Evolutionary conservation across 2,113 vertebrate genomes (phyloP), one percentile per base, ranked within the genome.

Genomic region (Gulo gulo): DNA sequence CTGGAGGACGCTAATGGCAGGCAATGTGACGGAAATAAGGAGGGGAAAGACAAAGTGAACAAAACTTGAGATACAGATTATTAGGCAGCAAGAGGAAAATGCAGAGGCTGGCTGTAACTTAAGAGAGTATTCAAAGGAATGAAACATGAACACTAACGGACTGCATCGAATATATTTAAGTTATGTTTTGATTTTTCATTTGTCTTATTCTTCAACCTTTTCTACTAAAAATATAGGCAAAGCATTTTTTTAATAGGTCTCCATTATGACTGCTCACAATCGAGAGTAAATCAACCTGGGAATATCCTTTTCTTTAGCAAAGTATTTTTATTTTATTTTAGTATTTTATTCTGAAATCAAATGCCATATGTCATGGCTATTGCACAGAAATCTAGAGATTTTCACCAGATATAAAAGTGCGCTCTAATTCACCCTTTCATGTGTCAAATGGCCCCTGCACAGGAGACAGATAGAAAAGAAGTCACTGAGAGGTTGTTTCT

Each of bases 211-310:
- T 82, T 80, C 71, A 82, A 85, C 24, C 65, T 50, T 85, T 95
- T 92, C 52, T 92, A 80, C 88, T 88, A 15, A 79, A 96, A 97
- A 90, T 73, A 67, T 52, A 20, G 9, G 74, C 63, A 87, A 88
- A 69, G 23, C 36, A 83, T 65, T 83, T 87, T 87, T 90, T 81
- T 63, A 86, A 16, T 57, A 24, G 76, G 42, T 96, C 36, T 76
- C 67, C 55, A 80, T 47, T 90, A 71, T 50, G 50, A 76, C 20
- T 89, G 73, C 34, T 92, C 69, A 88, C 20, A 36, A 81, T 4
- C 65, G 31, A 90, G 29, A 97, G 42, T 55, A 87, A 83, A 47
- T 23, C 11, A 95, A 42, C 55, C 31, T 11, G 29, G 36, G 39
- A 79, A 16, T 55, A 71, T 39, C 18, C 61, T 91, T 91, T 90